Conservation (phyloP, 2,888 invertebrate genomes). For the Chymomyza caudatula region DNA sequence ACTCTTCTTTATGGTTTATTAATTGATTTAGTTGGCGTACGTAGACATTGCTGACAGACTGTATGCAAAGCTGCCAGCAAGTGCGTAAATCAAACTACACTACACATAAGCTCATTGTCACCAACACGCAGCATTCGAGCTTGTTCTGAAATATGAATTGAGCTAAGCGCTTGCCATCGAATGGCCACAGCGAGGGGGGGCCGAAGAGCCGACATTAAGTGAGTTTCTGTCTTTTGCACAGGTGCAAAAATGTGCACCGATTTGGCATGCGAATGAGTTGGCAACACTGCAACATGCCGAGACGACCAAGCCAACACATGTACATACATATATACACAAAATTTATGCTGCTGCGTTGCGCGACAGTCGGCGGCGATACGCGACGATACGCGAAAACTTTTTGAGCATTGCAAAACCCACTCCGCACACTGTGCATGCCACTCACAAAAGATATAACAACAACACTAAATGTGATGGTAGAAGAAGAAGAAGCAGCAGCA, state of each 20-base stretch:
- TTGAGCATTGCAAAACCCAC: conserved; percentile 46
- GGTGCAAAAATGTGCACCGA: conserved; percentile 53
- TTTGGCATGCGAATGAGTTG: conserved; percentile 43
- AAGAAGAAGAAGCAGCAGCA: conserved; percentile 43
- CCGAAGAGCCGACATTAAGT: conserved; percentile 28
- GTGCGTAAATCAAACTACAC: conserved; percentile 32
- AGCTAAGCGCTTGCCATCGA: not conserved
- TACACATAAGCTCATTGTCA: not conserved
- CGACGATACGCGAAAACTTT: conserved; percentile 30
- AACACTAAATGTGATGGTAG: conserved; percentile 18
- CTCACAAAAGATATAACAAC: conserved; percentile 22
- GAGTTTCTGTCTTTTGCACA: conserved; percentile 53
- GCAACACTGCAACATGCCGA: conserved; percentile 62
- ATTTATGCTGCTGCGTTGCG: conserved; percentile 48
- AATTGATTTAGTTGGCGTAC: too few relatives aligned
- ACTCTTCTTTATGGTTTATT: too few relatives aligned
- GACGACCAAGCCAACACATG: conserved; percentile 27
- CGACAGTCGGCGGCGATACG: conserved; percentile 6
- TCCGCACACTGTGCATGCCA: conserved; percentile 27
- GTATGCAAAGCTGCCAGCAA: conserved; percentile 4
- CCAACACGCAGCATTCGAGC: not conserved
- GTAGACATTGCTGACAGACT: conserved; percentile 36
- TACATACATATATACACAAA: conserved; percentile 61
- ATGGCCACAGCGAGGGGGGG: not conserved
- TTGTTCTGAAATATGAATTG: not conserved